A percentile compares a stretch with the other conserved stretches of the same genome.
These are phyloP conservation scores for Pipistrellus pipistrellus DNA, from an alignment of 2,797 vertebrate species.

Conservation along the genomic window DNA sequence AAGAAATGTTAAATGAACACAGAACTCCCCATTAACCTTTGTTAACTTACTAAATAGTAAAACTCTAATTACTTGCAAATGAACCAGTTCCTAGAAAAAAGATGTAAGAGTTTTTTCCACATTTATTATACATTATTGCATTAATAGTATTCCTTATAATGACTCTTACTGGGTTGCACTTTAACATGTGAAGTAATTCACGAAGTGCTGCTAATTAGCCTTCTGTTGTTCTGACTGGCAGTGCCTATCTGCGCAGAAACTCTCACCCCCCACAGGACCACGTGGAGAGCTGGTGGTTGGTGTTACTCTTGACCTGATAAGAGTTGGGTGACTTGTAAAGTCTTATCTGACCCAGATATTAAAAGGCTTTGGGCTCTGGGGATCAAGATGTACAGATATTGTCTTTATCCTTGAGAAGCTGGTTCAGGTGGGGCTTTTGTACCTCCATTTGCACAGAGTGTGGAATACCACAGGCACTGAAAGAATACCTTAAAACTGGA, in stretches of 20 bases:
- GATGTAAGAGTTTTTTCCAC: not conserved
- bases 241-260: not conserved
- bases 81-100: conserved; percentile 29
- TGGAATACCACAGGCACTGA: not conserved
- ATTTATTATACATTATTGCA: not conserved
- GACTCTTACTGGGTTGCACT: not conserved
- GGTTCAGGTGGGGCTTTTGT: not conserved
- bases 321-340: not conserved
- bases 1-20: conserved; percentile 63
- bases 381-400: not conserved
- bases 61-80: conserved; percentile 63
- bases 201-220: not conserved
- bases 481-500: not conserved
- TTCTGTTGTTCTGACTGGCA: not conserved
- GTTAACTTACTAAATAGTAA: conserved; percentile 62
- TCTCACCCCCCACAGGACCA: not conserved
- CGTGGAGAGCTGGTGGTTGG: too few species aligned
- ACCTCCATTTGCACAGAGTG: not conserved
- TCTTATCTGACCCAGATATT: not conserved
- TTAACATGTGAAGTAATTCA: not conserved
- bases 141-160: not conserved
- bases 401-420: not conserved
- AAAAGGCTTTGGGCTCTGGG: not conserved
- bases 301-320: not conserved
- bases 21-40: conserved; percentile 56